A percentile compares a stretch with the other conserved stretches of the same genome.
phyloP scores from a whole-genome alignment of 2,888 invertebrate species.

The Drosophila parthenogenetica region DNA sequence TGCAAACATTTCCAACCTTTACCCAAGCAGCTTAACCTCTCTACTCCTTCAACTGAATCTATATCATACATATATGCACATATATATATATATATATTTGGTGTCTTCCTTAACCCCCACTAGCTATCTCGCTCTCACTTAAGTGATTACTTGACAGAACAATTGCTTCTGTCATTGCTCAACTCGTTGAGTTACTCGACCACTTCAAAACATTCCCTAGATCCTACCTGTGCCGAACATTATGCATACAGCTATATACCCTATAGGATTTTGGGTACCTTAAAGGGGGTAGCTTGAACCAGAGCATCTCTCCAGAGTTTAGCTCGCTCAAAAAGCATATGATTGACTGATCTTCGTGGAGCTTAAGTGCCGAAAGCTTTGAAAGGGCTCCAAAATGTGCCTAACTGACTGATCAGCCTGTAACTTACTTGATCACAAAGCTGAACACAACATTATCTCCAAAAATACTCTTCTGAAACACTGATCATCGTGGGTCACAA shows the following conservation, averaged over 20 bases:
- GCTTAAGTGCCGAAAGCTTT: too few species aligned
- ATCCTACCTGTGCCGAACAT: background rate
- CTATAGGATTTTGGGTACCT: background rate
- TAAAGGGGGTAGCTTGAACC: too few species aligned
- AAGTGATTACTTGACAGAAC: constrained; percentile 11
- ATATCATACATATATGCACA: constrained; percentile 3
- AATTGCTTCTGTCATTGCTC: background rate
- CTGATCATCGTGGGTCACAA: too few species aligned
- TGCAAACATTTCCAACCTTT: constrained; percentile 11
- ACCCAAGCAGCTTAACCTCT: background rate
- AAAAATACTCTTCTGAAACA: too few species aligned
- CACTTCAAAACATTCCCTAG: constrained; percentile 13
- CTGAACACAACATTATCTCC: too few species aligned
- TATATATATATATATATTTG: too few species aligned
- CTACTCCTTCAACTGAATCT: constrained; percentile 13
- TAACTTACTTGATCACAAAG: too few species aligned
- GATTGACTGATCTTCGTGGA: too few species aligned
- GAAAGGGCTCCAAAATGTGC: too few species aligned
- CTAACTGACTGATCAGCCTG: too few species aligned
- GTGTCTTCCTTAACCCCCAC: background rate
- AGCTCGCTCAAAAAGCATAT: too few species aligned
- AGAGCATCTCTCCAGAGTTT: too few species aligned
- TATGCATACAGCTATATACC: background rate
- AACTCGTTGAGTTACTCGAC: constrained; percentile 26
- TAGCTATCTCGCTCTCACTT: background rate